Percentiles rank a stretch among this genome's conserved stretches.
Conservation (phyloP, 2,113 vertebrate genomes). For the Tupaia tana region DNA sequence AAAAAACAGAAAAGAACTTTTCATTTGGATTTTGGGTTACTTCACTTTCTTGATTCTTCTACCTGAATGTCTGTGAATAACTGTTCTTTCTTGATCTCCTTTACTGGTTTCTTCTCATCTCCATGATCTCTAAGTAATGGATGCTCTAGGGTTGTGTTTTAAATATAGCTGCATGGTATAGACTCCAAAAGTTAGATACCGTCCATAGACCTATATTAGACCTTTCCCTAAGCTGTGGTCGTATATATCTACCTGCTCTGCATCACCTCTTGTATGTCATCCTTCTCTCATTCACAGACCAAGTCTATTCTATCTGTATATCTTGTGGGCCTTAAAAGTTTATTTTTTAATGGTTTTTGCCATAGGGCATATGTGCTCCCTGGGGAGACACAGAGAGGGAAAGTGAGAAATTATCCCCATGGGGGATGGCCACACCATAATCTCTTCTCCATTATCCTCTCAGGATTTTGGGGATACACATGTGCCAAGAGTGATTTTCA, state of each 20-base stretch:
- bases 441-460: too few relatives aligned
- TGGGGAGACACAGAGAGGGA: too few relatives aligned
- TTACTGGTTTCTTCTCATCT: background rate
- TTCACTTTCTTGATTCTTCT: background rate
- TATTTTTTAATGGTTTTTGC: background rate
- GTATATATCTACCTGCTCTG: background rate
- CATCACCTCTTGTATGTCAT: background rate
- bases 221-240: background rate
- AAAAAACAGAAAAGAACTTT: too few relatives aligned
- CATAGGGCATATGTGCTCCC: too few relatives aligned
- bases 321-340: background rate
- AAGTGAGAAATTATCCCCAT: too few relatives aligned
- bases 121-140: background rate
- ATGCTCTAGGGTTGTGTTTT: conserved; percentile 4
- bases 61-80: background rate
- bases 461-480: too few relatives aligned
- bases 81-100: background rate
- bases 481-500: too few relatives aligned
- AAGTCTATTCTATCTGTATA: background rate
- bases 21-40: background rate
- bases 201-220: background rate
- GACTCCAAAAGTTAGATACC: background rate
- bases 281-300: background rate
- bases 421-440: too few relatives aligned
- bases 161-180: background rate